Evolutionary conservation across 2,888 invertebrate species (phyloP).

Genomic region (Acleris emargana): DNA sequence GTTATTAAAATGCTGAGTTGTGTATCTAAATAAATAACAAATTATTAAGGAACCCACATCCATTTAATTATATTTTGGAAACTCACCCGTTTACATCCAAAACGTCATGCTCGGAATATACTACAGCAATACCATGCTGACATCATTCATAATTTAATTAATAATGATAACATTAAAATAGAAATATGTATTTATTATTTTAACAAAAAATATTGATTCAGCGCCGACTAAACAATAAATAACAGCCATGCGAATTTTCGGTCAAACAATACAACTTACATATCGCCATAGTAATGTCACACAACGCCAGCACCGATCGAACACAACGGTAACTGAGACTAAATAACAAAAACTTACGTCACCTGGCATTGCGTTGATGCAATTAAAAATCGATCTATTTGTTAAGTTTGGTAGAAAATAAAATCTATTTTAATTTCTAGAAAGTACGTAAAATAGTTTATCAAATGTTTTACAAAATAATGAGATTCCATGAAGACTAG

Average conservation of each 20-base stretch:
- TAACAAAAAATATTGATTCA: constrained; percentile 76
- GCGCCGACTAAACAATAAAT: constrained; percentile 76
- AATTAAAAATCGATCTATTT: constrained; percentile 60
- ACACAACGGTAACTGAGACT: constrained; percentile 28
- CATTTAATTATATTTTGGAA: constrained; percentile 67
- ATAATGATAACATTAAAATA: constrained; percentile 72
- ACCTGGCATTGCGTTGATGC: constrained; percentile 64
- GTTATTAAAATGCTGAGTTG: constrained; percentile 53
- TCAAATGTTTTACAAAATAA: constrained; percentile 74
- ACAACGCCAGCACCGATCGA: constrained; percentile 67
- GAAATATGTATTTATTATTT: constrained; percentile 77
- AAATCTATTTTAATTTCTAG: constrained; percentile 56
- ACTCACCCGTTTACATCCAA: constrained; percentile 80
- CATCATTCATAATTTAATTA: constrained; percentile 78
- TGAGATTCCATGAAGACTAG: constrained; percentile 82
- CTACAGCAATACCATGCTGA: constrained; percentile 81
- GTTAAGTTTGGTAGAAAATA: constrained; percentile 36
- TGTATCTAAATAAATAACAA: constrained; percentile 46
- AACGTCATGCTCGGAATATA: constrained; percentile 77
- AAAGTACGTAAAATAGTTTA: constrained; percentile 60
- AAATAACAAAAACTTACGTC: constrained; percentile 32
- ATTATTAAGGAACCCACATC: constrained; percentile 79
- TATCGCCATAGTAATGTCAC: constrained; percentile 65
- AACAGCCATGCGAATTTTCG: constrained; percentile 79
- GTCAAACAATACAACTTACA: constrained; percentile 77